Evolutionary conservation across 2,888 invertebrate species (phyloP), one percentile per base, ranked within the genome.

Genomic region (Zelleria hepariella): DNA sequence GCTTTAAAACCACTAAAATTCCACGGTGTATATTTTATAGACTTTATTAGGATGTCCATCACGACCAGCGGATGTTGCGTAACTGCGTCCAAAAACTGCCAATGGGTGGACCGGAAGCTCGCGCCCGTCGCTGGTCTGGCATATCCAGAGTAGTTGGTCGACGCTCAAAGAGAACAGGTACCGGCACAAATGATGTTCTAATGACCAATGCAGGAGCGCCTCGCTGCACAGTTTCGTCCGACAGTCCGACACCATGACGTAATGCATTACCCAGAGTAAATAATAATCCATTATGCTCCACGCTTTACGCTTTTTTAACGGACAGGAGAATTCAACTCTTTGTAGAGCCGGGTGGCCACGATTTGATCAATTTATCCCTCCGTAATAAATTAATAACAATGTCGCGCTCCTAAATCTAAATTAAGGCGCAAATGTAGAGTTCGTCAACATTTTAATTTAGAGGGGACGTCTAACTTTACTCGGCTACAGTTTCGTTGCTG

Each of bases 401-500:
- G 0, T 2, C 32, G 32, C 32, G 8, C 32, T 32, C 32, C 32
- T 32, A 8, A 32, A 20, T 51, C 23, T 51, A 23, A 51, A 51
- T 10, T 21, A 51, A 51, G 51, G 8, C 51, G 8, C 18, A 7
- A 23, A 25, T 18, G 54, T 67, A 65, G 66, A 69, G 70, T 68
- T 69, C 67, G 61, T 61, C 68, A 65, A 62, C 64, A 42, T 53
- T 53, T 24, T 32, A 32, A 32, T 32, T 32, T 7, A n/a, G n/a
- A 2, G n/a, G 20, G 57, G 70, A 59, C 63, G 73, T 73, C 62
- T 80, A 69, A 66, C 64, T 69, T 81, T 78, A 74, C 77, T 63
- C 65, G 71, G 74, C 71, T 83, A 72, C 67, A 66, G 74, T 86
- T 78, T 77, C 80, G 69, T 72, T 69, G 68, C 79, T 86, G 84